Evolutionary conservation across 2,113 vertebrate genomes (phyloP), one percentile per base, ranked within the genome.

Genomic region (Promerops cafer): DNA sequence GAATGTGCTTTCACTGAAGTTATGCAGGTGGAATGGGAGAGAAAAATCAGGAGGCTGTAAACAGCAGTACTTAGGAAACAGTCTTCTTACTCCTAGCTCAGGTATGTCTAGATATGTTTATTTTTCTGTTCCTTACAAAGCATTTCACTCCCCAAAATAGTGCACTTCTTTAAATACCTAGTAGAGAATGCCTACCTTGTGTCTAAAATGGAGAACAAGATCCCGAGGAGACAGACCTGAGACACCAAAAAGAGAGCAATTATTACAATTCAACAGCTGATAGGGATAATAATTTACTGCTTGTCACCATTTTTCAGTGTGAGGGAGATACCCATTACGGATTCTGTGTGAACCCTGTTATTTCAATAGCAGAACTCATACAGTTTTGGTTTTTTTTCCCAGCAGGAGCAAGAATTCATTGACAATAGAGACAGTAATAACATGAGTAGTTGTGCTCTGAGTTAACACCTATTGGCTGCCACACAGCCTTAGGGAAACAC

Each of bases 181-280:
- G 42, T 8, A 83, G 57, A 75, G 11, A 72, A 82, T 12, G 3
- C 87, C 59, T 98, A 99, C 99, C 99, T 99, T 99, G 97, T 99
- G 99, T 97, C 98, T 98, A 94, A 99, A 99, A 89, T 99, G 99
- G 93, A 99, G 98, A 90, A 99, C 99, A 88, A 99, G 98, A 98
- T 99, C 99, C 96, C 99, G 98, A 69, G 99, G 98, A 69, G 99
- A 99, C 37, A 99, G 97, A 69, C 99, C 99, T 99, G 97, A 65
- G 96, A 92, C 35, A 83, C 8, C 85, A 93, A 94, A 68, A 87
- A 87, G 30, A 86, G 74, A 95, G 71, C 40, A 94, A 53, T 93
- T 82, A 89, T 17, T 76, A 52, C 57, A 28, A 54, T 35, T 49
- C 27, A 76, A 33, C 33, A 83, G 20, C 26, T 53, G 71, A 52